Evolutionary conservation across 53 echinoderm and acorn worm genomes (phyloP), one percentile per base, ranked within the genome.

Genomic region (Echinometra lucunter): DNA sequence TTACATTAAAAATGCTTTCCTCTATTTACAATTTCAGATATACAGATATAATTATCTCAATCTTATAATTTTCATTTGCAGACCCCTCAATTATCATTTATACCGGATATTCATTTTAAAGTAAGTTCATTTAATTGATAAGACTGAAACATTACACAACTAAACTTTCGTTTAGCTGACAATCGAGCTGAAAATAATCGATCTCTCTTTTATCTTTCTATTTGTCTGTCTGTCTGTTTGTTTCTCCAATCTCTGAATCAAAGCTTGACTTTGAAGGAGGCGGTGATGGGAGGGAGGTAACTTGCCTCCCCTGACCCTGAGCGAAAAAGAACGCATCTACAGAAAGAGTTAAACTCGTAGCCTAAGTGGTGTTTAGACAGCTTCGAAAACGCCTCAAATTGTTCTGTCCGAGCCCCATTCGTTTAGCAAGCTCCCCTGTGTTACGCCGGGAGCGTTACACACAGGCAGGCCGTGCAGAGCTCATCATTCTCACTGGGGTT

Each of bases 311-410:
- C 66, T 69, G 66, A 69, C 70, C 91, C 63, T 89, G 89, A 18
- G 60, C 35, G 5, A 45, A 78, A 44, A 37, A 85, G 37, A 85
- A 90, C n/a, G 49, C 38, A 58, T 35, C 90, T 53, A 37, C 37
- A 37, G 34, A 47, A 23, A 30, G 88, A 69, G 47, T 78, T 92
- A 74, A 92, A 92, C 92, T 92, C 74, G 92, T 55, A 37, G 75
- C 92, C 60, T 42, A 19, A 82, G 82, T 18, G n/a, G 25, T 94
- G 94, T 94, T 94, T 94, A 83, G 94, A 94, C 94, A 94, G 94
- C 94, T 94, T 94, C 40, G 21, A 83, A 38, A 94, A 94, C 94
- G 37, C 94, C 55, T 91, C 44, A 38, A 58, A 60, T 63, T 37
- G 66, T 67, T 63, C 47, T 35, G 89, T 28, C 94, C 49, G 66